These are phyloP conservation scores for Timema podura DNA, from an alignment of 2,888 invertebrate genomes.

Conservation along the genomic window DNA sequence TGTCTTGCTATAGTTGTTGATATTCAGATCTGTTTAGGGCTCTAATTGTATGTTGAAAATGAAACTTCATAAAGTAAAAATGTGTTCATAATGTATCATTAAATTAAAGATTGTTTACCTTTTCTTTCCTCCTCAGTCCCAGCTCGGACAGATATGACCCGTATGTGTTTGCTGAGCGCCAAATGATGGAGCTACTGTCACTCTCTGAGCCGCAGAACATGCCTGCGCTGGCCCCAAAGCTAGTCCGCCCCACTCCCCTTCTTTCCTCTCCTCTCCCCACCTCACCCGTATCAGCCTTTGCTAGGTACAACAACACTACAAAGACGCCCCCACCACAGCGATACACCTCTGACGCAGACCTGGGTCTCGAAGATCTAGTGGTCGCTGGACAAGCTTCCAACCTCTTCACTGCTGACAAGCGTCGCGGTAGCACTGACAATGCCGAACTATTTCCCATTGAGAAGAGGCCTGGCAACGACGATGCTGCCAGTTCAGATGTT, in stretches of 20 bases:
- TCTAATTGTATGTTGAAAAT: no score
- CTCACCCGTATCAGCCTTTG: slow-evolving; percentile 29
- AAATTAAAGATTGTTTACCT: no score
- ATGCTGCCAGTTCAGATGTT: background rate
- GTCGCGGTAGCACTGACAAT: no score
- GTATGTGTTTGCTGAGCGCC: slow-evolving; percentile 72
- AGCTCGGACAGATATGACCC: slow-evolving; percentile 63
- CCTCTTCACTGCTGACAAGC: no score
- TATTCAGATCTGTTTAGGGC: no score
- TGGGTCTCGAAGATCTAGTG: background rate
- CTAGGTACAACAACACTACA: slow-evolving; percentile 16
- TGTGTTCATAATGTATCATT: no score
- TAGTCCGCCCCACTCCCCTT: slow-evolving; percentile 41
- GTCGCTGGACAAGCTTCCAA: background rate
- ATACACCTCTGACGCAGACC: background rate
- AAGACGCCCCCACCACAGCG: background rate
- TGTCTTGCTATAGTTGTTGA: no score
- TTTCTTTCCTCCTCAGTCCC: no score
- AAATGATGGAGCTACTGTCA: slow-evolving; percentile 75
- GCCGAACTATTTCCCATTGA: no score
- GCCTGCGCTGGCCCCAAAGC: background rate
- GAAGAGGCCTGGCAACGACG: slow-evolving; percentile 20
- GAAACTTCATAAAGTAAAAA: no score
- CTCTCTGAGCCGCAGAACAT: slow-evolving; percentile 45
- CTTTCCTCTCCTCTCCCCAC: slow-evolving; percentile 34